A percentile compares a stretch with the other conserved stretches of the same genome.
These are phyloP conservation scores for Euspilapteryx auroguttella DNA, from an alignment of 2,888 invertebrate species.

Conservation along the genomic window DNA sequence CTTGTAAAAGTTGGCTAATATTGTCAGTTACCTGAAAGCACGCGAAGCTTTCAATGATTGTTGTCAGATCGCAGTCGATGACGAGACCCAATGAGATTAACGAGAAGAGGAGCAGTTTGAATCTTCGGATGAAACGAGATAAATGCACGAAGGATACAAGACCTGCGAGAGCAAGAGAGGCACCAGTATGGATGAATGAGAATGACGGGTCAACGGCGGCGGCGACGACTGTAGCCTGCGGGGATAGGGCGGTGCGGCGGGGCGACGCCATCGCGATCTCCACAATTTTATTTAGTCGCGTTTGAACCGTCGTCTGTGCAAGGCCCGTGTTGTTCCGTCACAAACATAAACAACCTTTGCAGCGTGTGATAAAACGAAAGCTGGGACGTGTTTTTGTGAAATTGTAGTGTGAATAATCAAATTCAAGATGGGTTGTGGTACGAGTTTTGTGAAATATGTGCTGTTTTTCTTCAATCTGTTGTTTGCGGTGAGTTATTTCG, in stretches of 20 bases:
- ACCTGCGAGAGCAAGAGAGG: conserved; percentile 26
- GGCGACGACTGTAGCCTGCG: too few relatives aligned
- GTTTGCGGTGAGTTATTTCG: conserved; percentile 70
- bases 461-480: conserved; percentile 79
- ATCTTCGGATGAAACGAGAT: too few relatives aligned
- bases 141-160: too few relatives aligned
- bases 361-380: conserved; percentile 30
- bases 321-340: conserved; percentile 13
- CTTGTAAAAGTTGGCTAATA: too few relatives aligned
- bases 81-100: too few relatives aligned
- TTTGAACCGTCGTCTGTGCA: conserved; percentile 16
- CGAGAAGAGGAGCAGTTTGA: too few relatives aligned
- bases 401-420: conserved; percentile 15
- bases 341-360: conserved; percentile 12
- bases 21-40: too few relatives aligned
- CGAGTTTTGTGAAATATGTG: conserved; percentile 78
- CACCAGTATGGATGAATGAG: conserved; percentile 17
- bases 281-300: too few relatives aligned
- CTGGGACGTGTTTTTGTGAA: conserved; percentile 39
- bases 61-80: too few relatives aligned
- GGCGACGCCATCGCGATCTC: conserved; percentile 43
- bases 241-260: conserved; percentile 16
- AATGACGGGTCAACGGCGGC: conserved; percentile 33
- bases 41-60: too few relatives aligned
- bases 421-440: conserved; percentile 69